Percentiles rank a stretch among this genome's conserved stretches.
phyloP scores from a whole-genome alignment of 2,888 invertebrate genomes.

The Leucania comma region DNA sequence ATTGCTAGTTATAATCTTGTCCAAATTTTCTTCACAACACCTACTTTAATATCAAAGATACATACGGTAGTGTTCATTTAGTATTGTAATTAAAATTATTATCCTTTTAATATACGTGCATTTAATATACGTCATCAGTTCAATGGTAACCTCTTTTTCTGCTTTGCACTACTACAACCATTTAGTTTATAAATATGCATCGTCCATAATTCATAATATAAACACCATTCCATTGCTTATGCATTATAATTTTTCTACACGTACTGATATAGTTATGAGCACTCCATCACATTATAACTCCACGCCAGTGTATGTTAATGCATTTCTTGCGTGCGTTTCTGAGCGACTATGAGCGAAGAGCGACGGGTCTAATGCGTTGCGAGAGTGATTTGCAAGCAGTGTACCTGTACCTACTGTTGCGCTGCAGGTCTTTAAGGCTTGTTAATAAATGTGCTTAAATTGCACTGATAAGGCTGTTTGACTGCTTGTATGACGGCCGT shows the following conservation, averaged over 20 bases:
- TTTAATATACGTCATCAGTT: background rate
- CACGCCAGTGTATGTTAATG: constrained; percentile 73
- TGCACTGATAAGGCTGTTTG: constrained; percentile 13
- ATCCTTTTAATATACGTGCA: background rate
- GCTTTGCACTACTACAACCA: too few relatives aligned
- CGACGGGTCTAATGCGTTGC: constrained; percentile 57
- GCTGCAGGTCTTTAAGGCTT: constrained; percentile 41
- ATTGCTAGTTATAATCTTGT: background rate
- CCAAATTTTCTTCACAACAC: background rate
- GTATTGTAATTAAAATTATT: background rate
- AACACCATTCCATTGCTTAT: background rate
- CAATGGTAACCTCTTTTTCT: background rate
- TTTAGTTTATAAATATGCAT: background rate
- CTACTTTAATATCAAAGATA: too few relatives aligned
- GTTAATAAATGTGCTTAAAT: constrained; percentile 53
- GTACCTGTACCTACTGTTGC: constrained; percentile 35
- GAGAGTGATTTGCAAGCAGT: constrained; percentile 59
- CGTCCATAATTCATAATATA: background rate
- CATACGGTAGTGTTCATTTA: too few relatives aligned
- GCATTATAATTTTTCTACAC: background rate
- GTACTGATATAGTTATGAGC: background rate
- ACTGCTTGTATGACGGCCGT: constrained; percentile 12
- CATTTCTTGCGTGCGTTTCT: constrained; percentile 76
- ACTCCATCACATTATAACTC: constrained; percentile 17
- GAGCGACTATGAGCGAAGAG: constrained; percentile 54